Evolutionary conservation across 1,140 invertebrate species (phyloP).

Genomic region (Mycetomoellerius zeteki): DNA sequence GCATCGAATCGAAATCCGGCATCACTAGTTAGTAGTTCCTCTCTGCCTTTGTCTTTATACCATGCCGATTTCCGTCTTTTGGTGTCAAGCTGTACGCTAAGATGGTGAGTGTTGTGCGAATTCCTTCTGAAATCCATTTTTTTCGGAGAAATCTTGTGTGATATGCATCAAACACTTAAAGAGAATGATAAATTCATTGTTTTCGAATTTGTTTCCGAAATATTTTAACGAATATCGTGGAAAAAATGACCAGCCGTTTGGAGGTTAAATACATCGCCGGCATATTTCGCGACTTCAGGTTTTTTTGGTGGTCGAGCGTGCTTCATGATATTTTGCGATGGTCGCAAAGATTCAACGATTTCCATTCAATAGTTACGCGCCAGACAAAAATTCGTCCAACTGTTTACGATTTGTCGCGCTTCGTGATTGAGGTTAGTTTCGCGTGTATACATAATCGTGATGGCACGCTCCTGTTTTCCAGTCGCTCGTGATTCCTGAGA

Average conservation of each 20-base stretch:
- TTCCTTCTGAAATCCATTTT: constrained; percentile 50
- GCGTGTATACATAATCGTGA: neutral
- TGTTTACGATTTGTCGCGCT: neutral
- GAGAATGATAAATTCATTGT: neutral
- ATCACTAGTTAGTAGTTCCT: too few relatives aligned
- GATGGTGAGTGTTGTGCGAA: constrained; percentile 64
- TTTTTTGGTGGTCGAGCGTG: neutral
- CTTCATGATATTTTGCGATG: neutral
- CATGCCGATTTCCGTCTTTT: too few relatives aligned
- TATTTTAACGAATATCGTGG: constrained; percentile 43
- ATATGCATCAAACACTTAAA: neutral
- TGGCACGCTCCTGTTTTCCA: constrained; percentile 87
- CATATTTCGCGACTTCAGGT: neutral
- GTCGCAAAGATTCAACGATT: neutral
- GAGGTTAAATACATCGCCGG: neutral
- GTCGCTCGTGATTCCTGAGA: constrained; percentile 99
- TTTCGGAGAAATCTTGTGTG: constrained; percentile 23
- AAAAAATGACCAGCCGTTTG: neutral
- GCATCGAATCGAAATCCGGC: too few relatives aligned
- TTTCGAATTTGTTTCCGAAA: neutral
- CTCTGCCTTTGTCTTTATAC: too few relatives aligned
- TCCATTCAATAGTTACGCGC: neutral
- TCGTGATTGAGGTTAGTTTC: neutral
- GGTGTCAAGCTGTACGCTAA: neutral
- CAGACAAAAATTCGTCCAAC: neutral